Percentiles rank a stretch among this genome's conserved stretches.
Evolutionary conservation across 2,888 invertebrate species (phyloP).

Genomic region (Acrocera orbiculus): DNA sequence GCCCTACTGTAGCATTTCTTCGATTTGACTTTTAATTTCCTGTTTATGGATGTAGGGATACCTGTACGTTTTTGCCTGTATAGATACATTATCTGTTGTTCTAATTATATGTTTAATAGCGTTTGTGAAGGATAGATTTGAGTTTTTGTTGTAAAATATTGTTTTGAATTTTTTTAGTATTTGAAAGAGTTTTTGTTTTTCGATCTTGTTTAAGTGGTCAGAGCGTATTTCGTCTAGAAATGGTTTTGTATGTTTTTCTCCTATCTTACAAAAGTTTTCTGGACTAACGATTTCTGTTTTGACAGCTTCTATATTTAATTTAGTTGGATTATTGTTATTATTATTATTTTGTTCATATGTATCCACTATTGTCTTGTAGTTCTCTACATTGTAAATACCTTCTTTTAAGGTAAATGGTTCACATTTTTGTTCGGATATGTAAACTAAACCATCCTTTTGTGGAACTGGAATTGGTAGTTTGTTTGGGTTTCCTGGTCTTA

Average conservation of each 20-base stretch:
- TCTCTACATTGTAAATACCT: constrained; percentile 3
- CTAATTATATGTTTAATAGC: constrained; percentile 2
- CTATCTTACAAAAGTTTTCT: background rate
- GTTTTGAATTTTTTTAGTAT: background rate
- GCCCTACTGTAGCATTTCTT: background rate
- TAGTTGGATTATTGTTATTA: too few relatives aligned
- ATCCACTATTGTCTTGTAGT: background rate
- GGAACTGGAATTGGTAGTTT: background rate
- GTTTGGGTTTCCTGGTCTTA: background rate
- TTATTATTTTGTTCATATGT: background rate
- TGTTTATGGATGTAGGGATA: constrained; percentile 1
- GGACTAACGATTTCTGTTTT: background rate
- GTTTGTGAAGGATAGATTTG: constrained; percentile 1
- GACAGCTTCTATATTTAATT: background rate
- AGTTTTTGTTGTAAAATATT: constrained; percentile 1
- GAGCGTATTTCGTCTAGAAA: background rate
- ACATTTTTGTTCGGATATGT: background rate
- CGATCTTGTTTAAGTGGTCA: constrained; percentile 1
- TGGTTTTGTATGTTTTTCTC: background rate
- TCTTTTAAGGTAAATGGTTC: too few relatives aligned
- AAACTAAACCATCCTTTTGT: constrained; percentile 1
- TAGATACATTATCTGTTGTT: background rate
- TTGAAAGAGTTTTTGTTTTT: background rate
- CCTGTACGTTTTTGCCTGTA: constrained; percentile 1
- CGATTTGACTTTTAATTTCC: constrained; percentile 2